Conservation (phyloP, 2,113 vertebrate species). For the Oreotrochilus melanogaster region DNA sequence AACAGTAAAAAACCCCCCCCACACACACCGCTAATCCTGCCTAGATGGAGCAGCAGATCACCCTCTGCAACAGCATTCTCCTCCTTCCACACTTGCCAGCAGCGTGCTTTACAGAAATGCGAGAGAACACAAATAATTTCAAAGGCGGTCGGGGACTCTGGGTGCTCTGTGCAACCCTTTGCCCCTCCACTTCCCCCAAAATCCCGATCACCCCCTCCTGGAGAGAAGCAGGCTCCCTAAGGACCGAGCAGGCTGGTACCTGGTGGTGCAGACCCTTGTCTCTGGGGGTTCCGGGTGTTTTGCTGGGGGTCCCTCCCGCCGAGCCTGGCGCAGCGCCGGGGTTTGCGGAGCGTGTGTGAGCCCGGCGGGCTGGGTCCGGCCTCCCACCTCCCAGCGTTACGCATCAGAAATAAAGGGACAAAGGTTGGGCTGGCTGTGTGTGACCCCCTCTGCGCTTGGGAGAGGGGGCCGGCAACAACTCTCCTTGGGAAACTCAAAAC, state of each 20-base stretch:
- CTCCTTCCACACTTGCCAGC: background rate
- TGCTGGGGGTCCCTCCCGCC: background rate
- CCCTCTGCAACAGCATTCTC: background rate
- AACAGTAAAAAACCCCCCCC: too few relatives aligned
- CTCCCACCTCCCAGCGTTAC: slow-evolving; percentile 53
- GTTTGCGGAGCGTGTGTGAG: background rate
- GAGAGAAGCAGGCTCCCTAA: background rate
- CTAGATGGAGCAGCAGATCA: too few relatives aligned
- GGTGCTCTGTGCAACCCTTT: background rate
- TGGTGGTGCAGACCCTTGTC: background rate
- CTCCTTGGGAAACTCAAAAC: slow-evolving; percentile 1
- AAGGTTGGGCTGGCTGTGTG: slow-evolving; percentile 22
- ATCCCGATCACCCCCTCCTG: background rate
- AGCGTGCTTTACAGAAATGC: background rate
- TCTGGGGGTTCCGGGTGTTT: background rate
- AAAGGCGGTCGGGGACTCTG: background rate
- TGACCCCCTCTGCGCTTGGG: background rate
- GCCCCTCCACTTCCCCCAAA: background rate
- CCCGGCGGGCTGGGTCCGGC: background rate
- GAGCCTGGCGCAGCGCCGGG: slow-evolving; percentile 5
- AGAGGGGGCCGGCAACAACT: background rate
- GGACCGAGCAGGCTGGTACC: background rate
- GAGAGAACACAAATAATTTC: background rate
- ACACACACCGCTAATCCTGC: background rate
- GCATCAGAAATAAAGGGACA: slow-evolving; percentile 59